phyloP scores from a whole-genome alignment of 2,797 vertebrate species.

The Atherinosoma microstoma region DNA sequence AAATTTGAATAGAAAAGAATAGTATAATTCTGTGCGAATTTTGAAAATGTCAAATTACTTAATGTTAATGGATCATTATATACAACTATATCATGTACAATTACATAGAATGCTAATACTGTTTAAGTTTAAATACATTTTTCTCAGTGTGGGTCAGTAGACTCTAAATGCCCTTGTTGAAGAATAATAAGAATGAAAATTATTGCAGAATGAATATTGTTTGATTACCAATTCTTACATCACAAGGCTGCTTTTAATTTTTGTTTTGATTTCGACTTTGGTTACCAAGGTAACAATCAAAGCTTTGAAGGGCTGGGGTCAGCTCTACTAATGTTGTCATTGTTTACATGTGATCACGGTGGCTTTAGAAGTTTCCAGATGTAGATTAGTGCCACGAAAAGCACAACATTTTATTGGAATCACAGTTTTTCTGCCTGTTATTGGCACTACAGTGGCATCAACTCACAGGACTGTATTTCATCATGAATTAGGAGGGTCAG shows the following conservation, averaged over 20 bases:
- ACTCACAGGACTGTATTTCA: constrained; percentile 27
- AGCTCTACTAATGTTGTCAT: background rate
- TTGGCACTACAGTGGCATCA: constrained; percentile 14
- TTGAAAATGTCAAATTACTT: too few species aligned
- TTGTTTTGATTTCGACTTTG: background rate
- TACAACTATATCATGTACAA: too few species aligned
- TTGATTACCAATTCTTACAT: background rate
- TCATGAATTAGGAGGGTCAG: constrained; percentile 33
- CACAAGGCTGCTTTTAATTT: background rate
- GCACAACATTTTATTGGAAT: constrained; percentile 10
- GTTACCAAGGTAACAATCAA: background rate
- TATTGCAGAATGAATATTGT: background rate
- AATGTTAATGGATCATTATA: too few species aligned
- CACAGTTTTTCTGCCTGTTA: constrained; percentile 17
- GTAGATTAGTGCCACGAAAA: constrained; percentile 1
- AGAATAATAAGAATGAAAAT: background rate
- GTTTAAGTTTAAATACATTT: too few species aligned
- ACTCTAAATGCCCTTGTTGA: background rate
- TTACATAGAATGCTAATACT: too few species aligned
- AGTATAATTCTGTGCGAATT: too few species aligned
- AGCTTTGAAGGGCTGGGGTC: background rate
- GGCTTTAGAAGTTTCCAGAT: background rate
- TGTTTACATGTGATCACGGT: background rate
- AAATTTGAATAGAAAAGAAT: too few species aligned
- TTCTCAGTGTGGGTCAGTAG: background rate